phyloP scores from a whole-genome alignment of 2,113 vertebrate genomes.

The Notiomystis cincta region DNA sequence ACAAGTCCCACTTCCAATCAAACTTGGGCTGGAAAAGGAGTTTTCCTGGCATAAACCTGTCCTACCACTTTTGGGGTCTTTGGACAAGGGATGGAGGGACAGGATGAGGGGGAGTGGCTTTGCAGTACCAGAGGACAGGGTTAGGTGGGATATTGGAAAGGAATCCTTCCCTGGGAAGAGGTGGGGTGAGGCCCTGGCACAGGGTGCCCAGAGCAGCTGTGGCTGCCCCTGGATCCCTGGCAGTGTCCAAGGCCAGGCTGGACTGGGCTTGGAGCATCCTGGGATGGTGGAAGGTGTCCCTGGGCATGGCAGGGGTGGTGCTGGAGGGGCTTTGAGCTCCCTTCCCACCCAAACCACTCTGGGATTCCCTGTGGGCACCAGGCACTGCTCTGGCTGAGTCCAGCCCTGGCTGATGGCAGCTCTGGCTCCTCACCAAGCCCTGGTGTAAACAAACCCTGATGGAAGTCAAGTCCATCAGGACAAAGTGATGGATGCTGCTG shows the following conservation, averaged over 20 bases:
- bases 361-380: not conserved
- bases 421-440: not conserved
- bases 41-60: not conserved
- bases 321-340: fast-evolving
- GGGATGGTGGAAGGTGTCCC: not conserved
- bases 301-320: not conserved
- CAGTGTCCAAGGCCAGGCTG: fast-evolving
- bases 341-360: not conserved
- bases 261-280: not conserved
- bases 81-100: not conserved
- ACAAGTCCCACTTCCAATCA: not conserved
- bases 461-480: not conserved
- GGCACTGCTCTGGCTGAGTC: not conserved
- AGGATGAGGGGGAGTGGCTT: not conserved
- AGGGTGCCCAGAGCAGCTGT: not conserved
- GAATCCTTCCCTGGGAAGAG: fast-evolving
- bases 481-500: not conserved
- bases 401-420: not conserved
- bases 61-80: not conserved
- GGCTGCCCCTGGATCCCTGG: not conserved
- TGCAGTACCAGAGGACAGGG: not conserved
- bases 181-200: not conserved
- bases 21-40: not conserved
- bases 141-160: fast-evolving
- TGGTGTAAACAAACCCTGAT: not conserved